Evolutionary conservation across 1,140 invertebrate genomes (phyloP).

Genomic region (Oryctes rhinoceros): DNA sequence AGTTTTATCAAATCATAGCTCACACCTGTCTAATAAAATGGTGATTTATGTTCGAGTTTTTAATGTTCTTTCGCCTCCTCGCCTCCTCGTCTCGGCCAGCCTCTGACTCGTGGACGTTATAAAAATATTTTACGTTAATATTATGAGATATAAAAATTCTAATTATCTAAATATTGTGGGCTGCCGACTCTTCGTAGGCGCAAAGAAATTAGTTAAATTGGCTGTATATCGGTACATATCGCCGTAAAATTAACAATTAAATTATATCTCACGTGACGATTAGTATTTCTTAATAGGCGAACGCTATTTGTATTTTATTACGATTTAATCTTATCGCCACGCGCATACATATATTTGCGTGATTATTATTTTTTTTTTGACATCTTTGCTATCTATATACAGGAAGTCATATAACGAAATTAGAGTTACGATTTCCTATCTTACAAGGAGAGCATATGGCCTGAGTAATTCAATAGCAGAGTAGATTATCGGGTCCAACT

Average conservation of each 20-base stretch:
- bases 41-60: constrained; percentile 43
- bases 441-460: too few relatives aligned
- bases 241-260: constrained; percentile 27
- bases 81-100: not conserved
- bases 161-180: constrained; percentile 32
- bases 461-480: too few relatives aligned
- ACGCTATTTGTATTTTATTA: not conserved
- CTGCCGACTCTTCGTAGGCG: not conserved
- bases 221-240: not conserved
- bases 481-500: too few relatives aligned
- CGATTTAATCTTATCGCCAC: not conserved
- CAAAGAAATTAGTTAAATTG: constrained; percentile 12
- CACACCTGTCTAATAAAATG: constrained; percentile 43
- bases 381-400: too few relatives aligned
- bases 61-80: constrained; percentile 28
- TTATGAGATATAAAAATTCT: constrained; percentile 38
- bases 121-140: constrained; percentile 39
- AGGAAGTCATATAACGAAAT: too few relatives aligned
- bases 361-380: too few relatives aligned
- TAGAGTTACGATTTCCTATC: too few relatives aligned
- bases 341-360: not conserved
- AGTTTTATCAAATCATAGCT: constrained; percentile 44
- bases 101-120: constrained; percentile 1
- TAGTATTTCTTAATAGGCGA: not conserved
- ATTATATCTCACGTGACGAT: not conserved